phyloP scores from a whole-genome alignment of 2,888 invertebrate genomes.

The Serripes groenlandicus region DNA sequence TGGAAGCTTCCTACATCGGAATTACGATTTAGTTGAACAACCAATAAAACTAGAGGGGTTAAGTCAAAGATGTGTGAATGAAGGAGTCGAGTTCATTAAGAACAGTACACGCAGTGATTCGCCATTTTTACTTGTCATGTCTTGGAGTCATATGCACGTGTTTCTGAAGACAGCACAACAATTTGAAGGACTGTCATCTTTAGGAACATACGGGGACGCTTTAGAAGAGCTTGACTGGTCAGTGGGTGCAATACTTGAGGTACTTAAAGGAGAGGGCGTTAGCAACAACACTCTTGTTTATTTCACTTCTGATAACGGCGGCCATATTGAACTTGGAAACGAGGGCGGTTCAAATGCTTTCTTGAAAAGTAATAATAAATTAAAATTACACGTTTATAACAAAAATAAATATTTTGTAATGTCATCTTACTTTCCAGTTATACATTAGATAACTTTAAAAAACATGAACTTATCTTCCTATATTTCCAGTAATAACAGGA shows the following conservation, averaged over 20 bases:
- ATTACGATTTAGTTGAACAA: slow-evolving; percentile 87
- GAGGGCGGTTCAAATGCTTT: slow-evolving; percentile 84
- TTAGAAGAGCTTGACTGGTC: slow-evolving; percentile 88
- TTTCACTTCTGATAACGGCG: slow-evolving; percentile 88
- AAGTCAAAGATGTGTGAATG: slow-evolving; percentile 78
- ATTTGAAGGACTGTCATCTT: slow-evolving; percentile 83
- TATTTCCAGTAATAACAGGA: too few relatives aligned
- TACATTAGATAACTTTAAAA: background rate
- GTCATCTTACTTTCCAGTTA: background rate
- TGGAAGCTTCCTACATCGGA: slow-evolving; percentile 84
- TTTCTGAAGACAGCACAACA: slow-evolving; percentile 89
- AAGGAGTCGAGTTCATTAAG: slow-evolving; percentile 79
- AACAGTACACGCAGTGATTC: slow-evolving; percentile 63
- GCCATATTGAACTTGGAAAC: slow-evolving; percentile 86
- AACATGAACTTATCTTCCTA: too few relatives aligned
- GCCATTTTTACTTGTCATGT: slow-evolving; percentile 87
- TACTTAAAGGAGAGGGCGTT: slow-evolving; percentile 82
- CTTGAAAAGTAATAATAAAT: slow-evolving; percentile 66
- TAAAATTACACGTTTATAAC: too few relatives aligned
- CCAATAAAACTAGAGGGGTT: slow-evolving; percentile 86
- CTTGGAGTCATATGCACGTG: slow-evolving; percentile 90
- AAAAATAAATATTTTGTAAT: too few relatives aligned
- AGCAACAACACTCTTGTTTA: slow-evolving; percentile 87
- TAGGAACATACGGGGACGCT: slow-evolving; percentile 88
- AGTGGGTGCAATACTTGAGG: slow-evolving; percentile 86